Conservation (phyloP, 1,140 invertebrate genomes). For the Temnothorax curvispinosus region DNA sequence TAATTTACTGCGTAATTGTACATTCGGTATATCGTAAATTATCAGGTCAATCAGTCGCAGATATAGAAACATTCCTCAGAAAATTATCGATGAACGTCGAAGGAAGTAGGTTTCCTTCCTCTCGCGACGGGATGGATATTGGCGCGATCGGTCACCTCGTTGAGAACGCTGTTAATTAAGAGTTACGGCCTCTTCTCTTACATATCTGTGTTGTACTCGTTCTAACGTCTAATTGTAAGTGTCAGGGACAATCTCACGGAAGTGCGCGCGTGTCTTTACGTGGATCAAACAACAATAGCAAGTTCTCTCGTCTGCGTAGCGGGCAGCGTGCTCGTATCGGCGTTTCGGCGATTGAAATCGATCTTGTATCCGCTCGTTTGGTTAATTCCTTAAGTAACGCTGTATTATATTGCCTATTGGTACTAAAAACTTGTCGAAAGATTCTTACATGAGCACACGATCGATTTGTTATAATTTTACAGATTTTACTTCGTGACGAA, state of each 20-base stretch:
- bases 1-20: conserved; percentile 59
- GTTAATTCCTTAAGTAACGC: background rate
- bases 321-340: background rate
- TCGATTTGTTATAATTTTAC: background rate
- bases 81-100: background rate
- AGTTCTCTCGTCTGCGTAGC: conserved; percentile 24
- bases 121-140: background rate
- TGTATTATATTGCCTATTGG: background rate
- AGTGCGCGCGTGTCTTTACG: conserved; percentile 44
- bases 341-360: conserved; percentile 7
- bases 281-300: conserved; percentile 28
- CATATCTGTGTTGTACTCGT: conserved; percentile 78
- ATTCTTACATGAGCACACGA: background rate
- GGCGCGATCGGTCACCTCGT: background rate
- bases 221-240: conserved; percentile 70
- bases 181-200: conserved; percentile 73
- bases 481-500: background rate
- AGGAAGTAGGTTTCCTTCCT: conserved; percentile 1
- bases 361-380: background rate
- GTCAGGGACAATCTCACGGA: conserved; percentile 76
- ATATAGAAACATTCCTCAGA: background rate
- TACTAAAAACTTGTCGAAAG: background rate
- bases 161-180: conserved; percentile 46
- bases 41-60: conserved; percentile 18
- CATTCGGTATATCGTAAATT: conserved; percentile 42